These are phyloP conservation scores for Chrysolina americana DNA, from an alignment of 2,888 invertebrate genomes.

Conservation along the genomic window DNA sequence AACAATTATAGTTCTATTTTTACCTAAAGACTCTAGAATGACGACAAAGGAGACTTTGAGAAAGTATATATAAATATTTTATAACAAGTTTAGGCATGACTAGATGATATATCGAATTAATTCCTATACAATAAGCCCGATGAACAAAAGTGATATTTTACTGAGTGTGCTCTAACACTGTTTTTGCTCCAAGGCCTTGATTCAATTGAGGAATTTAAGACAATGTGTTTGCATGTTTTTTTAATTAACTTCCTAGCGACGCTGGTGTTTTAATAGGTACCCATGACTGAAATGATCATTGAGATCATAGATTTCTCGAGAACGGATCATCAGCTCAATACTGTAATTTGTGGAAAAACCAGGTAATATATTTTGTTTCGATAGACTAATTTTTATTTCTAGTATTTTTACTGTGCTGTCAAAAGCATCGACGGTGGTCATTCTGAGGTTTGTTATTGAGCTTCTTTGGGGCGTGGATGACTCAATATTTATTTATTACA, in stretches of 20 bases:
- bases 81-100: slow-evolving; percentile 22
- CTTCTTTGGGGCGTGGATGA: too few relatives aligned
- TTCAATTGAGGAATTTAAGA: slow-evolving; percentile 12
- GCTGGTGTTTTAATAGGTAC: slow-evolving; percentile 2
- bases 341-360: neutral
- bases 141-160: slow-evolving; percentile 31
- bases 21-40: slow-evolving; percentile 16
- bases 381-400: too few relatives aligned
- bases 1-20: slow-evolving; percentile 20
- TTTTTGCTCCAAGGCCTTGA: slow-evolving; percentile 18
- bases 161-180: slow-evolving; percentile 20
- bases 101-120: slow-evolving; percentile 22
- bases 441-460: too few relatives aligned
- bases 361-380: too few relatives aligned
- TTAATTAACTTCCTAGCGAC: neutral
- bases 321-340: neutral
- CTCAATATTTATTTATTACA: too few relatives aligned
- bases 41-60: neutral
- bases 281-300: neutral
- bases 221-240: slow-evolving; percentile 8
- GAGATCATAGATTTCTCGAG: neutral
- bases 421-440: too few relatives aligned
- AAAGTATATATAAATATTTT: slow-evolving; percentile 18
- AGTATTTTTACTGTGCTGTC: too few relatives aligned
- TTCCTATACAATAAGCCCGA: slow-evolving; percentile 22